Percentiles rank a stretch among this genome's conserved stretches.
Evolutionary conservation across 2,888 invertebrate species (phyloP).

Genomic region (Ryuthela nishihirai): DNA sequence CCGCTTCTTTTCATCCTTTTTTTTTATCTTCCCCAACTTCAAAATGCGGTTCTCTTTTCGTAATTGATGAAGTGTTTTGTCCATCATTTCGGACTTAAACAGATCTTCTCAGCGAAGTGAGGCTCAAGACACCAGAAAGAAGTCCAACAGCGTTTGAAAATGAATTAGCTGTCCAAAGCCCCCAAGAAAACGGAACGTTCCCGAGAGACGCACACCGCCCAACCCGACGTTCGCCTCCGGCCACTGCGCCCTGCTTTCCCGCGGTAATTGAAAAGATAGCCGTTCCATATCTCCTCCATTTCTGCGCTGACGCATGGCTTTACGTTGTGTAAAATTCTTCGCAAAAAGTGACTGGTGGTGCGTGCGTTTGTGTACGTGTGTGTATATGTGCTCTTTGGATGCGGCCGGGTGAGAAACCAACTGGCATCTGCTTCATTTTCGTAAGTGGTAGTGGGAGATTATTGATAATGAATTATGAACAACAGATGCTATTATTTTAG

Average conservation of each 20-base stretch:
- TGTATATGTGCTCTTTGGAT: too few relatives aligned
- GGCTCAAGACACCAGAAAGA: constrained; percentile 26
- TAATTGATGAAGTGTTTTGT: constrained; percentile 34
- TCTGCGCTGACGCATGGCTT: too few relatives aligned
- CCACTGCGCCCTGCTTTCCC: constrained; percentile 15
- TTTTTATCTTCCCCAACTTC: too few relatives aligned
- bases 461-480: constrained; percentile 38
- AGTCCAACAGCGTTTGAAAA: constrained; percentile 30
- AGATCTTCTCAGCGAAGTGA: constrained; percentile 10
- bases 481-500: constrained; percentile 34
- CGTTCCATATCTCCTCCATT: too few relatives aligned
- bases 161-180: constrained; percentile 36
- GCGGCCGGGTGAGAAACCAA: too few relatives aligned
- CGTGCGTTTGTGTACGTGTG: too few relatives aligned
- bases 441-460: constrained; percentile 34
- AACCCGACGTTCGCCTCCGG: constrained; percentile 11
- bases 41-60: too few relatives aligned
- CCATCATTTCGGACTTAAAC: constrained; percentile 23
- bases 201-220: constrained; percentile 8
- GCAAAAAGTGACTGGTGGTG: too few relatives aligned
- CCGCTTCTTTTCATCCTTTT: too few relatives aligned
- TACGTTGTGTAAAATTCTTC: too few relatives aligned
- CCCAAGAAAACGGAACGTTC: constrained; percentile 20
- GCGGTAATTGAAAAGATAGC: constrained; percentile 35
- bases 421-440: constrained; percentile 36